Evolutionary conservation across 92 coral and sea anemone genomes (phyloP), one percentile per base, ranked within the genome.

Genomic region (Umimayanthus kanabou): DNA sequence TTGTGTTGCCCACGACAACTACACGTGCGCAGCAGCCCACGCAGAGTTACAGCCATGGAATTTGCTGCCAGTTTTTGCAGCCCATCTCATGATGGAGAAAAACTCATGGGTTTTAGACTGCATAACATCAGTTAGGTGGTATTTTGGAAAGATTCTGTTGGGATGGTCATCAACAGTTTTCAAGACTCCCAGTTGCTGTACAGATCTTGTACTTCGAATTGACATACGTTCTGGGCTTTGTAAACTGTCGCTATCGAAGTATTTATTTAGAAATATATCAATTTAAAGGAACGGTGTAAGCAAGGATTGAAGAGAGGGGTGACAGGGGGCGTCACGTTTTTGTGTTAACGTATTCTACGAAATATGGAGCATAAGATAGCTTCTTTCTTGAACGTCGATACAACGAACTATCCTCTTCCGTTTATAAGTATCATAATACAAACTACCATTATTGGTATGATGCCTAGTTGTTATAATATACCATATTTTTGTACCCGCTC

Each of bases 1-100:
- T 25, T 82, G 86, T 42, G 22, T 82, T 82, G 61, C 40, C 86
- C 86, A 42, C 77, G 39, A 66, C 29, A 67, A 42, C 76, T 43
- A 13, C 15, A 7, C 50, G 0, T 82, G 16, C 64, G 77, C 76
- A 82, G 65, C 66, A 82, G 37, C 43, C 77, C 76, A 13, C 25
- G 43, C 64, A 45, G 13, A 82, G 73, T 82, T 26, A 25, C 65
- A 40, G 65, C 57, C 22, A 8, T 42, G 58, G 86, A 82, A 64
- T 82, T 82, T 70, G 77, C 69, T 69, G 86, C 86, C n/a, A 40
- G 61, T 42, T 67, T 82, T 69, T 6, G 9, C 77, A 16, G 65
- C 25, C 7, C 42, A 67, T 39, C 53, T 39, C 39, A 29, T 7
- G 9, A 14, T 39, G 28, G 33, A 82, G 75, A 82, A 13, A 67